These are phyloP conservation scores for Lepus americanus DNA, from an alignment of 2,113 vertebrate species.

Conservation along the genomic window DNA sequence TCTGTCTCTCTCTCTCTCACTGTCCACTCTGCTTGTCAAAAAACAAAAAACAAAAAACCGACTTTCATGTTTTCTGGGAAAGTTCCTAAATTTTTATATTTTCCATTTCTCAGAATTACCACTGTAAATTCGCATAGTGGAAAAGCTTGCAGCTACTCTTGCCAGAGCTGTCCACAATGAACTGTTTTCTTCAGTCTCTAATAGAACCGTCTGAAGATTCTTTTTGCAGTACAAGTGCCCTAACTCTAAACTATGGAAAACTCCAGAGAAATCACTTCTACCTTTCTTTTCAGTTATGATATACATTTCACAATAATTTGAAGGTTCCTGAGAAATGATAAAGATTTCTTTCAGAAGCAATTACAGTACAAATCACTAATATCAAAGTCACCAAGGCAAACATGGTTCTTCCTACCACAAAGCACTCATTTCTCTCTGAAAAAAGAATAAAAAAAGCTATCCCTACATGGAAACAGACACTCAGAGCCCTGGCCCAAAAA, in stretches of 20 bases:
- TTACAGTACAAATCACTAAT: not conserved
- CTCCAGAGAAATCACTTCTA: not conserved
- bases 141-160: not conserved
- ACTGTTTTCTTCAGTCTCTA: not conserved
- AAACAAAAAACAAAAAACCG: not conserved
- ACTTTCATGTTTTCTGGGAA: not conserved
- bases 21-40: too few species aligned
- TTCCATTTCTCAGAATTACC: conserved; percentile 13
- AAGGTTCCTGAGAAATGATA: conserved; percentile 23
- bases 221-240: not conserved
- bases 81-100: not conserved
- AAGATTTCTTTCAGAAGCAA: not conserved
- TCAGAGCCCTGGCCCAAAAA: not conserved
- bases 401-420: not conserved
- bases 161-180: not conserved
- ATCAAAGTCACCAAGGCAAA: not conserved
- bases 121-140: not conserved
- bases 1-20: too few species aligned
- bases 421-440: not conserved
- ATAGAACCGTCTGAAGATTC: not conserved
- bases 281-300: conserved; percentile 5
- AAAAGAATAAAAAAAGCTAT: not conserved
- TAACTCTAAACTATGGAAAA: not conserved
- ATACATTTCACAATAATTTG: conserved; percentile 20
- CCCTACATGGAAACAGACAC: not conserved